Base-by-base conservation (phyloP, 2,113 vertebrate species). In the Mesembrinibis cayennensis region DNA sequence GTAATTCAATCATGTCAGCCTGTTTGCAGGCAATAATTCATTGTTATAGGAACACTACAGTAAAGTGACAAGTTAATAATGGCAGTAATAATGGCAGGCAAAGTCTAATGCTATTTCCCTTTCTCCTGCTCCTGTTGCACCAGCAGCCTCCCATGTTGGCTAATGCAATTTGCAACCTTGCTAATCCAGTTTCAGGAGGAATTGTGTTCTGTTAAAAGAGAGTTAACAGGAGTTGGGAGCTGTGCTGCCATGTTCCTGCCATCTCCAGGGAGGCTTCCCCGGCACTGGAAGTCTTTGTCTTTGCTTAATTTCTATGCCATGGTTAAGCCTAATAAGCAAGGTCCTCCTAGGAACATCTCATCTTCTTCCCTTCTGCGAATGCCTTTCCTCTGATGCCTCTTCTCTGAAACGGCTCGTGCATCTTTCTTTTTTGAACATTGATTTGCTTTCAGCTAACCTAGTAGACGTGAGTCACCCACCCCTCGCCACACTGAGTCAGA, bases 1-100 rank as follows among this genome's bases (percentile, higher is more conserved):
- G 87, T 97, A 96, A 98, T 97, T 97, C 96, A 97, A 93, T 97
- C 96, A 95, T 94, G 94, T 96, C 93, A 95, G 63, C 91, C 95
- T 97, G 96, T 97, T 97, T 97, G 96, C 96, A 91, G 95, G 96
- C 95, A 96, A 95, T 98, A 97, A 97, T 96, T 98, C 97, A 98
- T 96, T 97, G 95, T 97, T 97, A 97, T 93, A 94, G 89, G 95
- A 97, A 96, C 93, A 96, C 95, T 97, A 94, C 85, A 83, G 97
- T 94, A 95, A 97, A 97, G 93, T 97, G 97, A 97, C 97, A 98
- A 97, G 97, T 98, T 97, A 97, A 98, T 98, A 97, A 97, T 94
- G 86, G 96, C 97, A 97, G 96, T 97, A 97, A 97, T 98, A 98
- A 98, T 97, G 96, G 94, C 93, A 95, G 93, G 88, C 81, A 89